Percentiles rank a stretch among this genome's conserved stretches.
These are phyloP conservation scores for Lucinisca nassula DNA, from an alignment of 2,888 invertebrate species.

Conservation along the genomic window DNA sequence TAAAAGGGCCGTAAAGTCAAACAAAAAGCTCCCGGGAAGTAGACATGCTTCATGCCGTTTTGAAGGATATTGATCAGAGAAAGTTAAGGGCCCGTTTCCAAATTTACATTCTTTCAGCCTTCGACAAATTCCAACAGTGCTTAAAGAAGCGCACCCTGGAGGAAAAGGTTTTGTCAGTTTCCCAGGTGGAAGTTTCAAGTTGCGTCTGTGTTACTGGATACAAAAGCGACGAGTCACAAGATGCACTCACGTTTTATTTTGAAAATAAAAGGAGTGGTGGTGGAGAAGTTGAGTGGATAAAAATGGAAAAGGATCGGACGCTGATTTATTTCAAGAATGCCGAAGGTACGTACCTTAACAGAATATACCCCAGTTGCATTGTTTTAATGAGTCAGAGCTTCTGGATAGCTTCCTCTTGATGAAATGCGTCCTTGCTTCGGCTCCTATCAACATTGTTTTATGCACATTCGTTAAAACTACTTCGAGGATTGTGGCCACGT, in stretches of 20 bases:
- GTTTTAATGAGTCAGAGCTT: too few species aligned
- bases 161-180: not conserved
- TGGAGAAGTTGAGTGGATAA: not conserved
- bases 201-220: not conserved
- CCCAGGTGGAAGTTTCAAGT: not conserved
- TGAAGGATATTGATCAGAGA: too few species aligned
- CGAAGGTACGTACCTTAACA: constrained; percentile 15
- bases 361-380: too few species aligned
- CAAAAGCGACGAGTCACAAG: not conserved
- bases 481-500: too few species aligned
- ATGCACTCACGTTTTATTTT: not conserved
- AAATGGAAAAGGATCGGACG: not conserved
- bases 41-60: too few species aligned
- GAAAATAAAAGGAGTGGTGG: constrained; percentile 4
- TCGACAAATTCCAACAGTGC: not conserved
- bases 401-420: too few species aligned
- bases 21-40: too few species aligned
- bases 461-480: too few species aligned
- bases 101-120: not conserved
- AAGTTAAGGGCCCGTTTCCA: too few species aligned
- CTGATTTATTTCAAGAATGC: not conserved
- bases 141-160: constrained; percentile 1
- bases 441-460: too few species aligned
- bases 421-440: too few species aligned
- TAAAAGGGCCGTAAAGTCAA: too few species aligned